A percentile compares a stretch with the other conserved stretches of the same genome.
phyloP scores from a whole-genome alignment of 2,888 invertebrate genomes.

The Lobophora halterata region DNA sequence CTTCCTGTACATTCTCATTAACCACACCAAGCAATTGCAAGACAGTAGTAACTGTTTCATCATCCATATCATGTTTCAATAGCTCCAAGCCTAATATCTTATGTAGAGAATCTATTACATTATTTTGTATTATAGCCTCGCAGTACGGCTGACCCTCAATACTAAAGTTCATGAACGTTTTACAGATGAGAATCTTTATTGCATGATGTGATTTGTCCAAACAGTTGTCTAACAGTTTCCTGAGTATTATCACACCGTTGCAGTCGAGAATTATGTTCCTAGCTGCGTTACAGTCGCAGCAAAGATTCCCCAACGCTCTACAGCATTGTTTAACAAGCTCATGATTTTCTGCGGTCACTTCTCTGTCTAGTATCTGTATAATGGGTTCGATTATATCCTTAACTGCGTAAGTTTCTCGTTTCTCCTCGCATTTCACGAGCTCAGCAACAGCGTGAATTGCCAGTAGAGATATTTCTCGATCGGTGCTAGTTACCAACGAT shows the following conservation, averaged over 20 bases:
- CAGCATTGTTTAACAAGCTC: conserved; percentile 87
- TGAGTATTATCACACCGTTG: conserved; percentile 74
- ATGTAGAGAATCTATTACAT: conserved; percentile 76
- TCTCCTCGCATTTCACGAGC: conserved; percentile 88
- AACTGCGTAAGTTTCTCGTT: conserved; percentile 86
- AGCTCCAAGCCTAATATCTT: conserved; percentile 74
- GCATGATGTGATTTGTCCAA: conserved; percentile 56
- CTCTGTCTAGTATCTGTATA: conserved; percentile 72
- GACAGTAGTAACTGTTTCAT: conserved; percentile 78
- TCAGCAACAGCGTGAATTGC: conserved; percentile 89
- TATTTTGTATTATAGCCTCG: conserved; percentile 79
- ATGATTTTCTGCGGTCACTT: conserved; percentile 56
- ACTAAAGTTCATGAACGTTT: conserved; percentile 89
- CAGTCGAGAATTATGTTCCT: conserved; percentile 72
- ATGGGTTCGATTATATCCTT: conserved; percentile 81
- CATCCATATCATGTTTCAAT: conserved; percentile 73
- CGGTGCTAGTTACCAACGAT: conserved; percentile 62
- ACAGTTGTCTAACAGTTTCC: conserved; percentile 59
- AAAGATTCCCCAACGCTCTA: conserved; percentile 93
- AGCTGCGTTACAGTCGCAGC: conserved; percentile 90
- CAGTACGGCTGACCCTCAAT: conserved; percentile 86
- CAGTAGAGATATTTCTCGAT: conserved; percentile 75
- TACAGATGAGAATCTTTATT: conserved; percentile 84
- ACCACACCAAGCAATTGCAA: conserved; percentile 82
- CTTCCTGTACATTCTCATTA: conserved; percentile 82